Percentiles rank a stretch among this genome's conserved stretches.
Conservation (phyloP, 2,113 vertebrate species). For the Odocoileus hemionus region DNA sequence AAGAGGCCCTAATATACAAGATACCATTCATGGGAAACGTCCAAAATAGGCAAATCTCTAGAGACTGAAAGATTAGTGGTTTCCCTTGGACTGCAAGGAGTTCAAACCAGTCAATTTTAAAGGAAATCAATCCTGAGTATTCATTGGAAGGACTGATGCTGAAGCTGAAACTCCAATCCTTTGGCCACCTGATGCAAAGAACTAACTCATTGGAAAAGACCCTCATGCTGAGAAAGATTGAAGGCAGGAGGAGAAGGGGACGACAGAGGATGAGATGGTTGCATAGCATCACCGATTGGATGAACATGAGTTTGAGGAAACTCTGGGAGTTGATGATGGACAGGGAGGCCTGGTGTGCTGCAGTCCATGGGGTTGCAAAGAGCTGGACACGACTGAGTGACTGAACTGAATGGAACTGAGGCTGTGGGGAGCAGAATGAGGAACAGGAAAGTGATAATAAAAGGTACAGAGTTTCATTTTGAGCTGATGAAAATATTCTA, state of each 20-base stretch:
- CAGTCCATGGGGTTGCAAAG: not conserved
- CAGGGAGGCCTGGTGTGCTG: not conserved
- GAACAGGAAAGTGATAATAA: too few species aligned
- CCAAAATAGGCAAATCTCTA: not conserved
- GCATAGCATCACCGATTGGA: not conserved
- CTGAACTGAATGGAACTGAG: not conserved
- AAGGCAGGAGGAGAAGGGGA: not conserved
- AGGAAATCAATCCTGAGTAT: not conserved
- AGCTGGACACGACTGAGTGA: not conserved
- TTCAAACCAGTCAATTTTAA: not conserved
- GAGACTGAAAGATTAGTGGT: not conserved
- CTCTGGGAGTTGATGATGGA: not conserved
- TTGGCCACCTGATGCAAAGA: not conserved
- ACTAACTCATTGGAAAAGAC: not conserved
- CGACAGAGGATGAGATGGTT: not conserved
- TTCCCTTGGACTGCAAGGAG: not conserved
- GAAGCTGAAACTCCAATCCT: not conserved
- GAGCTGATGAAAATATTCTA: not conserved
- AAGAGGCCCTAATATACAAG: not conserved
- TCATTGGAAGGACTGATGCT: not conserved
- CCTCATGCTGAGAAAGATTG: not conserved
- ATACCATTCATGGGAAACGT: not conserved
- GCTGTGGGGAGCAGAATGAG: not conserved
- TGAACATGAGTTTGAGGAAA: not conserved
- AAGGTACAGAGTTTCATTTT: not conserved